phyloP scores from a whole-genome alignment of 2,113 vertebrate species.

The Anarrhichthys ocellatus region DNA sequence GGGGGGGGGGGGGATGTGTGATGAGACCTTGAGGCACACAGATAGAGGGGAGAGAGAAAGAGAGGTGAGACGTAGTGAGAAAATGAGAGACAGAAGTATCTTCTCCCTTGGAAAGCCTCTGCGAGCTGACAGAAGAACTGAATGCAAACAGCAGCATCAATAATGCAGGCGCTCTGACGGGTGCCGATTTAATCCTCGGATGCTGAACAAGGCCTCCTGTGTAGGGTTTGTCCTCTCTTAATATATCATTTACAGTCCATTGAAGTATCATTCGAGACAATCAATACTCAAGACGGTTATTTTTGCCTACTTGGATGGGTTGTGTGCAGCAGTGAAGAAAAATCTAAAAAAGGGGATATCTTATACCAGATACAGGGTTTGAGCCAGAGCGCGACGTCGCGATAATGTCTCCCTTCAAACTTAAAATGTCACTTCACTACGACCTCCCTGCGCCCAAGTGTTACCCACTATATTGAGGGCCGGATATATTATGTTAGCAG shows the following conservation, averaged over 20 bases:
- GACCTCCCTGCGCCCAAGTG: background rate
- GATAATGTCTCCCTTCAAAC: conserved; percentile 21
- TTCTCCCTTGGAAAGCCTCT: conserved; percentile 40
- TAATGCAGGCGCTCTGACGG: conserved; percentile 72
- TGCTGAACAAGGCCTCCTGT: conserved; percentile 37
- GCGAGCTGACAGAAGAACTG: conserved; percentile 65
- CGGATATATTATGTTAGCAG: conserved; percentile 26
- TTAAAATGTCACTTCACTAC: conserved; percentile 5
- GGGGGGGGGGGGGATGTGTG: background rate
- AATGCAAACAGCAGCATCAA: conserved; percentile 77
- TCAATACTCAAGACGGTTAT: conserved; percentile 43
- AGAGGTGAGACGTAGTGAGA: conserved; percentile 22
- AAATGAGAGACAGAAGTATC: conserved; percentile 32
- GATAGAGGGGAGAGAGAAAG: background rate
- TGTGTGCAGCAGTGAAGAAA: background rate
- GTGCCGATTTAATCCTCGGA: conserved; percentile 57
- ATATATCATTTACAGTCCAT: conserved; percentile 54
- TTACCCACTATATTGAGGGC: conserved; percentile 17
- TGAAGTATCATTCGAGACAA: conserved; percentile 49
- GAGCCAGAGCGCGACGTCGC: background rate
- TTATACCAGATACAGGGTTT: background rate
- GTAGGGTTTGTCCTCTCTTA: conserved; percentile 38
- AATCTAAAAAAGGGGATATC: background rate
- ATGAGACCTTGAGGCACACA: conserved; percentile 29
- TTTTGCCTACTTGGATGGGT: conserved; percentile 16